phyloP scores from a whole-genome alignment of 1,140 invertebrate species.

The Mylabris phalerata region DNA sequence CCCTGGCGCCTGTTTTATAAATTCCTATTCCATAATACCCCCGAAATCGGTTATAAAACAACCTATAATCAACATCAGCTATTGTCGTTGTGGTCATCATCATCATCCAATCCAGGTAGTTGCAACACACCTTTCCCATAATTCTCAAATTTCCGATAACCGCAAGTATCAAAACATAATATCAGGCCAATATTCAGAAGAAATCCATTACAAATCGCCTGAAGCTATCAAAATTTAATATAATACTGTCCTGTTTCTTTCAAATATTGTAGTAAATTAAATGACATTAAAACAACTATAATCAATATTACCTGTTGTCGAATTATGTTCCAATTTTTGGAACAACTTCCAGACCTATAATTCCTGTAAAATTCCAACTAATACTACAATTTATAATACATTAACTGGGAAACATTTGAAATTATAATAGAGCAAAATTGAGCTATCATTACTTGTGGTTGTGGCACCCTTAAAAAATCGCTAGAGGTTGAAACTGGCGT shows the following conservation, averaged over 20 bases:
- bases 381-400: constrained; percentile 22
- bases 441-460: background rate
- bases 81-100: background rate
- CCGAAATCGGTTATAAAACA: background rate
- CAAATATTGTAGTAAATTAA: constrained; percentile 14
- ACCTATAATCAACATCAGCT: background rate
- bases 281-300: constrained; percentile 21
- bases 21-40: background rate
- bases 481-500: background rate
- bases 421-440: constrained; percentile 23
- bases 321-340: background rate
- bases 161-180: constrained; percentile 1
- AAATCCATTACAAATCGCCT: too few species aligned
- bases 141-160: constrained; percentile 18
- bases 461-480: background rate
- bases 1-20: background rate
- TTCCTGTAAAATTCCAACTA: background rate
- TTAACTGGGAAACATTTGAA: constrained; percentile 18
- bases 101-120: constrained; percentile 1
- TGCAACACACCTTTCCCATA: constrained; percentile 12
- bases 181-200: too few species aligned
- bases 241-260: background rate
- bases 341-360: constrained; percentile 8
- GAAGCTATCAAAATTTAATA: too few species aligned
- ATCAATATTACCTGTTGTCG: constrained; percentile 13